Percentiles rank a stretch among this genome's conserved stretches.
Conservation (phyloP, 2,888 invertebrate species). For the Cepaea hortensis region DNA sequence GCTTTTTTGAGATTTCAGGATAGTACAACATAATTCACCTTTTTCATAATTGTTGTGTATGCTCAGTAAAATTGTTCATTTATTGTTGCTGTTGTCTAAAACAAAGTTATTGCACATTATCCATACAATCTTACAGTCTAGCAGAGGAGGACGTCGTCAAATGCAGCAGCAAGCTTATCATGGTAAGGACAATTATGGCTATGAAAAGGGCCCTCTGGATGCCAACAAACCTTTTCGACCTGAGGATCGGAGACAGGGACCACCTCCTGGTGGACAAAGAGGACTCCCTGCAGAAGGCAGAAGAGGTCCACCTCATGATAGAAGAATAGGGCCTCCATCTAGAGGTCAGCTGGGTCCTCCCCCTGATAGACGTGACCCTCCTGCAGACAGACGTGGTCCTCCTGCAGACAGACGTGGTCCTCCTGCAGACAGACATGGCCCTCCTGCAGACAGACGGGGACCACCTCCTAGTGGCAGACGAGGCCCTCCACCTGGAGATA, state of each 20-base stretch:
- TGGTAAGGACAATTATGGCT: conserved; percentile 41
- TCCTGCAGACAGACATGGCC: conserved; percentile 30
- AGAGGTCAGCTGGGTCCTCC: conserved; percentile 49
- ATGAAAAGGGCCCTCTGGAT: conserved; percentile 43
- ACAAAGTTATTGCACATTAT: background rate
- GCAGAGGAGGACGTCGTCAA: conserved; percentile 13
- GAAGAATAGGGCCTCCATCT: conserved; percentile 50
- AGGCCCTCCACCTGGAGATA: conserved; percentile 39
- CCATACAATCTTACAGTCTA: conserved; percentile 6
- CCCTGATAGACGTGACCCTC: conserved; percentile 39
- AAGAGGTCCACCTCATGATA: conserved; percentile 48
- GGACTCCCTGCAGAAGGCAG: conserved; percentile 41
- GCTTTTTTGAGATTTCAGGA: too few relatives aligned
- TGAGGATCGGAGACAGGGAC: conserved; percentile 50
- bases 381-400: conserved; percentile 25
- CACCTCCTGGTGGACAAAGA: conserved; percentile 54
- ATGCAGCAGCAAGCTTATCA: background rate
- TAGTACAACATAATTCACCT: too few relatives aligned
- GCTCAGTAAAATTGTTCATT: too few relatives aligned
- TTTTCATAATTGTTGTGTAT: too few relatives aligned
- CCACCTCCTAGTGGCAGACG: conserved; percentile 39
- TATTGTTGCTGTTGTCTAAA: too few relatives aligned
- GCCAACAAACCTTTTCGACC: conserved; percentile 35
- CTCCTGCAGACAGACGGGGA: conserved; percentile 38
- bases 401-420: conserved; percentile 43